These are phyloP conservation scores for Proterorhinus semilunaris DNA, from an alignment of 2,113 vertebrate genomes.

Conservation along the genomic window DNA sequence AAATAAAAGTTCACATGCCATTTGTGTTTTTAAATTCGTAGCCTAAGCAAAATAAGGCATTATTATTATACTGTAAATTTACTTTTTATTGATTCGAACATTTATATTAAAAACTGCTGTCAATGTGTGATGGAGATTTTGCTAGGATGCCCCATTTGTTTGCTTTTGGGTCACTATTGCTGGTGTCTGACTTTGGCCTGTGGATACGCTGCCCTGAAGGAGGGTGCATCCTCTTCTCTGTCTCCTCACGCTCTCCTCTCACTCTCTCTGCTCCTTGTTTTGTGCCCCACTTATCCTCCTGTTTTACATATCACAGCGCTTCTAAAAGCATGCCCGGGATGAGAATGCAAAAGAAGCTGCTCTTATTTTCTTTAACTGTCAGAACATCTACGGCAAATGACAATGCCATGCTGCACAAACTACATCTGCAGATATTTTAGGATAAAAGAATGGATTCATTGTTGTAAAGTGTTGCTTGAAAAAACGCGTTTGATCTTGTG, in stretches of 20 bases:
- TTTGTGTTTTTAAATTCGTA: too few relatives aligned
- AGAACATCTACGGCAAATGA: conserved; percentile 33
- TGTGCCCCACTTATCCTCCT: conserved; percentile 66
- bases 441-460: conserved; percentile 8
- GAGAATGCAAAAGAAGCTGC: conserved; percentile 42
- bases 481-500: conserved; percentile 16
- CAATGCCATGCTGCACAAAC: conserved; percentile 13
- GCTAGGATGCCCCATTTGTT: conserved; percentile 37
- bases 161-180: conserved; percentile 35
- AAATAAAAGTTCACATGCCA: too few relatives aligned
- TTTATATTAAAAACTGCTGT: too few relatives aligned
- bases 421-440: conserved; percentile 23
- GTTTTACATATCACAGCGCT: conserved; percentile 64
- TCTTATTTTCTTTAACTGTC: conserved; percentile 49
- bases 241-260: conserved; percentile 20
- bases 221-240: conserved; percentile 49
- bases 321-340: conserved; percentile 45
- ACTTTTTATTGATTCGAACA: too few relatives aligned
- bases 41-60: too few relatives aligned
- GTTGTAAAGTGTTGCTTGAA: conserved; percentile 9
- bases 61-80: too few relatives aligned
- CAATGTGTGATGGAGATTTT: not conserved
- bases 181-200: conserved; percentile 25
- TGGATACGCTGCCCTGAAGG: conserved; percentile 46
- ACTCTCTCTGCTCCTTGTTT: conserved; percentile 58